Evolutionary conservation across 2,888 invertebrate genomes (phyloP).

Genomic region (Caenorhabditis sp.): DNA sequence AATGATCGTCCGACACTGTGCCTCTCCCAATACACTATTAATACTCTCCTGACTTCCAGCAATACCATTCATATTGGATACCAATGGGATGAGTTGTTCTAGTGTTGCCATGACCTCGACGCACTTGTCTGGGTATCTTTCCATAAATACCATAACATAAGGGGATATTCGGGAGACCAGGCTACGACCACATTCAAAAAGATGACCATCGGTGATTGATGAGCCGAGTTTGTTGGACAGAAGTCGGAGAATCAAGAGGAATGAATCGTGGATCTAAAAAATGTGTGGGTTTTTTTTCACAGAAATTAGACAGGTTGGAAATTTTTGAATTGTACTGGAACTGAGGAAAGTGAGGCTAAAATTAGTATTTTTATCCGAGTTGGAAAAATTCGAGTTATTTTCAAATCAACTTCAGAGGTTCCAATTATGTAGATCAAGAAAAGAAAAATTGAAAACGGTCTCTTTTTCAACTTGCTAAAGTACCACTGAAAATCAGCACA

Average conservation of each 20-base stretch:
- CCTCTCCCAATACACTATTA: background rate
- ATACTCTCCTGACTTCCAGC: slow-evolving; percentile 13
- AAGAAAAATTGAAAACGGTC: too few species aligned
- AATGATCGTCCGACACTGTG: slow-evolving; percentile 25
- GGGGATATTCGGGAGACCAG: slow-evolving; percentile 55
- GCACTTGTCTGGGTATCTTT: slow-evolving; percentile 55
- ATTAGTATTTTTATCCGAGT: too few species aligned
- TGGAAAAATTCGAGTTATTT: too few species aligned
- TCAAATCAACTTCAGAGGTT: too few species aligned
- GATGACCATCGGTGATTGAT: slow-evolving; percentile 31
- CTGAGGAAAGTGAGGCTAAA: too few species aligned
- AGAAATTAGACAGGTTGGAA: too few species aligned
- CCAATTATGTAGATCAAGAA: too few species aligned
- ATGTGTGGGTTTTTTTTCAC: background rate
- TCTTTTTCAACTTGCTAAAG: too few species aligned
- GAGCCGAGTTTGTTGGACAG: slow-evolving; percentile 56
- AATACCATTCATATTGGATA: slow-evolving; percentile 53
- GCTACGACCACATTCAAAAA: slow-evolving; percentile 24
- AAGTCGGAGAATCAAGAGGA: slow-evolving; percentile 54
- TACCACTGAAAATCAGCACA: too few species aligned
- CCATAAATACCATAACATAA: slow-evolving; percentile 63
- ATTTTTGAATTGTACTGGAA: too few species aligned
- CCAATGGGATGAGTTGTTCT: slow-evolving; percentile 65
- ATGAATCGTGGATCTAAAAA: slow-evolving; percentile 37
- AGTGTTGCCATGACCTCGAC: slow-evolving; percentile 62